Conservation (phyloP, 64 coral and sea anemone genomes). For the Stichodactyla helianthus region DNA sequence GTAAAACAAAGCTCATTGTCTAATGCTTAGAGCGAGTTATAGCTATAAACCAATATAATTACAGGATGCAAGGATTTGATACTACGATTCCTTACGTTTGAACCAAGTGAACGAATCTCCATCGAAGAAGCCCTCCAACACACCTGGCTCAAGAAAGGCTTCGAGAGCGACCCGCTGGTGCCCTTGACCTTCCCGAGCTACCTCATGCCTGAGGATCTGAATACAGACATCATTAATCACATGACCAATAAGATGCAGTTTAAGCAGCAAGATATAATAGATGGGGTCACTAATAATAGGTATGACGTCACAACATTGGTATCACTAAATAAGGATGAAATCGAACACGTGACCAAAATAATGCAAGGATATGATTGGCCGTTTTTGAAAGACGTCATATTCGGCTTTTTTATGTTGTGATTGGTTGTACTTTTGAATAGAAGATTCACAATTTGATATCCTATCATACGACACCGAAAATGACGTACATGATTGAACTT, state of each 20-base stretch:
- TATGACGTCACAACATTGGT: neutral
- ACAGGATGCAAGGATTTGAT: constrained; percentile 78
- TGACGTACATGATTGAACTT: too few relatives aligned
- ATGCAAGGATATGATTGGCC: too few relatives aligned
- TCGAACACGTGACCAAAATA: too few relatives aligned
- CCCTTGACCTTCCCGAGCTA: constrained; percentile 69
- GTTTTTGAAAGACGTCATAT: too few relatives aligned
- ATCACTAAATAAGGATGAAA: neutral
- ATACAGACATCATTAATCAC: constrained; percentile 63
- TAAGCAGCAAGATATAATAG: constrained; percentile 37
- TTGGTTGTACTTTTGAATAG: too few relatives aligned
- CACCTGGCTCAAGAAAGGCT: constrained; percentile 68
- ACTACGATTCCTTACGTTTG: constrained; percentile 70
- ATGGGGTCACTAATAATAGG: constrained; percentile 61
- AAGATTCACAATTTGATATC: too few relatives aligned
- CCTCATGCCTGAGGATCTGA: constrained; percentile 36
- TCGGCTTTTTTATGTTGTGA: too few relatives aligned
- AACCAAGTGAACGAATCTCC: constrained; percentile 59
- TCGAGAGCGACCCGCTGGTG: constrained; percentile 48
- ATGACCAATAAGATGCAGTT: constrained; percentile 72
- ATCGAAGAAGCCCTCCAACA: constrained; percentile 64
- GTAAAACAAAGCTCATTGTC: too few relatives aligned
- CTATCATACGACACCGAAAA: too few relatives aligned
- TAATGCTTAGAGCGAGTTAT: too few relatives aligned
- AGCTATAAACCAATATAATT: neutral